Percentiles rank a stretch among this genome's conserved stretches.
These are phyloP conservation scores for Drosophila affinis DNA, from an alignment of 2,888 invertebrate species.

Conservation along the genomic window DNA sequence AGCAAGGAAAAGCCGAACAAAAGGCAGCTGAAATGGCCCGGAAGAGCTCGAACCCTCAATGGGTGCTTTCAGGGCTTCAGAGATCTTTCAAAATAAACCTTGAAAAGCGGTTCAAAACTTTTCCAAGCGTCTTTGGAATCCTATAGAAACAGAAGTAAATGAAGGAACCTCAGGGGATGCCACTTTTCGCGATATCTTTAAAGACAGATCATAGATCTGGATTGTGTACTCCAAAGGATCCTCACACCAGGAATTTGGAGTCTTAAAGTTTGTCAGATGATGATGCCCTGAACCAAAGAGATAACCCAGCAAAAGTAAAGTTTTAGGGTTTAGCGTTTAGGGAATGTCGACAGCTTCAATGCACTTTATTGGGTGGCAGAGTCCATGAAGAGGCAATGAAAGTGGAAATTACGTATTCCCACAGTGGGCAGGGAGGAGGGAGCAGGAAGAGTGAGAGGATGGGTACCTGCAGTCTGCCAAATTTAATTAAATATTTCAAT, in stretches of 20 bases:
- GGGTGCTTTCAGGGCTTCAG: not conserved
- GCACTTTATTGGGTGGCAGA: not conserved
- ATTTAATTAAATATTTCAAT: conserved; percentile 66
- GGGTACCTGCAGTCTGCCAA: conserved; percentile 32
- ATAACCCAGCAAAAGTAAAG: too few relatives aligned
- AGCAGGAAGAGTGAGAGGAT: not conserved
- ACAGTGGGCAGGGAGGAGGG: not conserved
- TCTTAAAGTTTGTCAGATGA: too few relatives aligned
- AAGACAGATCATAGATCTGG: too few relatives aligned
- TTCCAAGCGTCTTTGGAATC: not conserved
- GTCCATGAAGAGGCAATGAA: not conserved
- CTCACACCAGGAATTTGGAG: too few relatives aligned
- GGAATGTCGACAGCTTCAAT: not conserved
- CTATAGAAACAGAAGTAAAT: too few relatives aligned
- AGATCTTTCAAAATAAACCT: not conserved
- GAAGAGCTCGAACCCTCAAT: not conserved
- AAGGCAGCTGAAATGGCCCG: not conserved
- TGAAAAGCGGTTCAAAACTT: not conserved
- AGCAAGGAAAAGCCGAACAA: not conserved
- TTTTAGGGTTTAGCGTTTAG: too few relatives aligned
- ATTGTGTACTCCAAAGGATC: too few relatives aligned
- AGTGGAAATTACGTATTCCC: not conserved
- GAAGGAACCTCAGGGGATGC: not conserved
- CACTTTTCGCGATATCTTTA: too few relatives aligned
- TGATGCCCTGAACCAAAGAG: too few relatives aligned